phyloP scores from a whole-genome alignment of 2,888 invertebrate genomes.

The Smittia aterrima region DNA sequence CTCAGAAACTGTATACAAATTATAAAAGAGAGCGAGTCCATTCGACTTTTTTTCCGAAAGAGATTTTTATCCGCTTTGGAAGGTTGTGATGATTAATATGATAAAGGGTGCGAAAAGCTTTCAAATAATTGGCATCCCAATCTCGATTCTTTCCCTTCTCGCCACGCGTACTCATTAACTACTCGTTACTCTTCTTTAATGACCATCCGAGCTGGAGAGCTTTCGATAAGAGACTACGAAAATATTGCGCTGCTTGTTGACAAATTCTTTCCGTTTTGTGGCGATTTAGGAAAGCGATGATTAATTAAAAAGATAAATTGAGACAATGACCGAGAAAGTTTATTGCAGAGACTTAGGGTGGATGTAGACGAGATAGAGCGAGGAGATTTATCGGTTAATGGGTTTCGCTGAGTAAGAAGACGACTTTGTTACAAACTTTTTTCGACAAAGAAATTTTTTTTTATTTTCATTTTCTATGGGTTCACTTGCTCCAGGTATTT shows the following conservation, averaged over 20 bases:
- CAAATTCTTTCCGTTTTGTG: conserved; percentile 16
- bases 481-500: not conserved
- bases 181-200: no score
- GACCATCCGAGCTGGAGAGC: not conserved
- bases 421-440: not conserved
- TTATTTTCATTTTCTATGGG: not conserved
- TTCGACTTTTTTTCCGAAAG: no score
- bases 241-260: conserved; percentile 12
- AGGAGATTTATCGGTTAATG: not conserved
- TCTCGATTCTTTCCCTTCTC: no score
- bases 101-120: no score
- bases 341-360: not conserved
- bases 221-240: not conserved
- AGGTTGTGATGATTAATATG: no score
- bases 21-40: no score
- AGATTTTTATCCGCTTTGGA: no score
- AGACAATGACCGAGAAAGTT: conserved; percentile 23
- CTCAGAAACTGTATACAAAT: no score
- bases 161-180: no score
- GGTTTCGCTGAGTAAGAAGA: not conserved
- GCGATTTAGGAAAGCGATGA: conserved; percentile 23
- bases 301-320: conserved; percentile 38
- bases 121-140: no score
- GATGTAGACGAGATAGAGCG: not conserved
- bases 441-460: no score